Base-by-base conservation (phyloP, 2,113 vertebrate genomes). In the Ornithorhynchus anatinus region DNA sequence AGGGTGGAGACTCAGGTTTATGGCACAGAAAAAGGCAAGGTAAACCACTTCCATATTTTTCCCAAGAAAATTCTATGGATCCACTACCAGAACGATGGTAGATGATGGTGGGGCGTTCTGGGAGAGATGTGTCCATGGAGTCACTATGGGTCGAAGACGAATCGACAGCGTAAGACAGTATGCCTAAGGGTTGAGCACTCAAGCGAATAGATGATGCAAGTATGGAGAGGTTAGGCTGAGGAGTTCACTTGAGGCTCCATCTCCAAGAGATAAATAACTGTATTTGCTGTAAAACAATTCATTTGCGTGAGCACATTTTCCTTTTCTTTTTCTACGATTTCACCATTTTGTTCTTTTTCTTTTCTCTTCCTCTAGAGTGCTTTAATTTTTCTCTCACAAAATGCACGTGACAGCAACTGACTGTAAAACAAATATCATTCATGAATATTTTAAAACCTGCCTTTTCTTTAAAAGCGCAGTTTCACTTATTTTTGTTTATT, bases 361-460 rank as follows among this genome's bases (percentile, higher is more conserved):
- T 53, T 23, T 60, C 37, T 45, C 45, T 10, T 65, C 40, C 5
- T 51, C 53, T 17, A n/a, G 19, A 25, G 42, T 25, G 5, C 3
- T 10, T 66, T 77, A 56, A 50, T 11, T 31, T 45, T 62, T 62
- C 17, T 45, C 48, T 62, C 37, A 20, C 40, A 60, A 60, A 50
- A 33, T 35, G 9, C 44, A 32, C 31, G 8, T 45, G 20, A 19
- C 8, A 23, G 13, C 15, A 10, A 11, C 9, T 44, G 51, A 35
- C n/a, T 65, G 22, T 61, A 61, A 67, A 74, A n/a, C 43, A 56
- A 75, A 42, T 73, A 36, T 59, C 12, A 32, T 33, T 57, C 14
- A 59, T 65, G 42, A 50, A 37, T 56, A 38, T 79, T 75, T n/a
- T 40, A 47, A 73, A 60, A 40, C 8, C 27, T 65, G 50, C 39